phyloP scores from a whole-genome alignment of 2,888 invertebrate genomes.

The Caenorhabditis sp. region DNA sequence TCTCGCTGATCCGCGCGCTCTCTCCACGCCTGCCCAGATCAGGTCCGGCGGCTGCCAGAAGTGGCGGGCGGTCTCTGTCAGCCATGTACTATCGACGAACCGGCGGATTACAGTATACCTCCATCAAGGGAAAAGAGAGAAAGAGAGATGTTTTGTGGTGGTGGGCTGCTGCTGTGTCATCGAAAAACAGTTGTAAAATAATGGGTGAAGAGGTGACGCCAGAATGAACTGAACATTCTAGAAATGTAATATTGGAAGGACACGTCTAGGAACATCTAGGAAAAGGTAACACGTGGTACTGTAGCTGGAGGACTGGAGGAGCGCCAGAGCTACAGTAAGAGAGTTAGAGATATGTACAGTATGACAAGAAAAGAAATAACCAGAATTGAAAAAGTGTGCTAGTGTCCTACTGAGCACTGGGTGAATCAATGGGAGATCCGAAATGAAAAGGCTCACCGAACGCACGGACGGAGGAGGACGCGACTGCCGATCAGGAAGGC shows the following conservation, averaged over 20 bases:
- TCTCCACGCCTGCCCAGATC: slow-evolving; percentile 41
- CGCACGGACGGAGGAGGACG: slow-evolving; percentile 9
- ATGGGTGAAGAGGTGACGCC: slow-evolving; percentile 11
- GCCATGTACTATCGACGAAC: slow-evolving; percentile 42
- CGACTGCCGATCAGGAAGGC: slow-evolving; percentile 43
- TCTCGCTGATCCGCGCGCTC: slow-evolving; percentile 30
- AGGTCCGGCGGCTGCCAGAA: slow-evolving; percentile 49
- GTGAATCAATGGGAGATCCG: neutral
- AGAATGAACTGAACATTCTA: too few relatives aligned
- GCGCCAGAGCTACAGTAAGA: too few relatives aligned
- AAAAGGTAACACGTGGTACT: too few relatives aligned
- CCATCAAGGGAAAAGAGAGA: slow-evolving; percentile 18
- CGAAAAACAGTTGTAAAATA: slow-evolving; percentile 47
- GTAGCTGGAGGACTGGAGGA: too few relatives aligned
- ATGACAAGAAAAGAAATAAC: neutral
- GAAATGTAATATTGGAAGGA: slow-evolving; percentile 10
- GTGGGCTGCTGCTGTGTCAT: slow-evolving; percentile 17
- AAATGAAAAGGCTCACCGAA: slow-evolving; percentile 27
- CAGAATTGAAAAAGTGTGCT: neutral
- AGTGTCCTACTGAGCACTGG: too few relatives aligned
- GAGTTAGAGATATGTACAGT: too few relatives aligned
- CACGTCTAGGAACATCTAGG: neutral
- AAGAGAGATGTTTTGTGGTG: too few relatives aligned
- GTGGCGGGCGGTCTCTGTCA: slow-evolving; percentile 42
- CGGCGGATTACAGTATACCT: slow-evolving; percentile 51